Base-by-base conservation (phyloP, 2,888 invertebrate genomes). In the Thymelicus sylvestris region DNA sequence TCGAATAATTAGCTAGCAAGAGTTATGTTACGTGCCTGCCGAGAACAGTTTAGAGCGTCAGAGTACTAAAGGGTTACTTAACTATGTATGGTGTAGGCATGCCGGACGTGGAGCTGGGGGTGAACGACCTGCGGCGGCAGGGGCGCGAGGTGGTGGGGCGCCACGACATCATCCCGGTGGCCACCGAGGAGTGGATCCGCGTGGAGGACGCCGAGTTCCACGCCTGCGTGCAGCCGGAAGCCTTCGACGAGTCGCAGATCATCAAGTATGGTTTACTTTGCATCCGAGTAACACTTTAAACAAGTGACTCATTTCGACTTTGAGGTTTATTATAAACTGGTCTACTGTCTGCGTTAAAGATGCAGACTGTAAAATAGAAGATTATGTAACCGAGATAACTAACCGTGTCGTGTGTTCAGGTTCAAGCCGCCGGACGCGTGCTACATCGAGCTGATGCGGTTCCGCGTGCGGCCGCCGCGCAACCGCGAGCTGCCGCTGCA, bases 71-170 rank as follows among this genome's bases (percentile, higher is more conserved):
- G 8, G 12, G 12, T 12, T 4, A 44, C 10, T 0, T 44, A 2
- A 44, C 10, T 0, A 12, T 44, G 31, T 39, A 55, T 66, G 8
- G 15, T 38, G 19, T 82, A 96, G 98, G 98, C 67, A 98, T 98
- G 97, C 99, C 99, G 5, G 97, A 97, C 84, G 96, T 99, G 76
- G 99, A 99, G 92, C 93, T 99, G 79, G 99, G 99, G 5, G 96
- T 99, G 71, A 99, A 99, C 90, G 99, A 99, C 91, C 96, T 98
- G 95, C 96, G 98, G 89, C 95, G 99, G n/a, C 98, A 99, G 90
- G 99, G 99, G n/a, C 97, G 97, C 90, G 99, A 99, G 95, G 99
- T 99, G 67, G 99, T 99, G 1, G 99, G 99, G 0, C 95, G 99
- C 5, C 99, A 99, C 90, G 99, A 99, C 92, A 99, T 99, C 87